Conservation (phyloP, 2,888 invertebrate genomes). For the Cenopis cana region DNA sequence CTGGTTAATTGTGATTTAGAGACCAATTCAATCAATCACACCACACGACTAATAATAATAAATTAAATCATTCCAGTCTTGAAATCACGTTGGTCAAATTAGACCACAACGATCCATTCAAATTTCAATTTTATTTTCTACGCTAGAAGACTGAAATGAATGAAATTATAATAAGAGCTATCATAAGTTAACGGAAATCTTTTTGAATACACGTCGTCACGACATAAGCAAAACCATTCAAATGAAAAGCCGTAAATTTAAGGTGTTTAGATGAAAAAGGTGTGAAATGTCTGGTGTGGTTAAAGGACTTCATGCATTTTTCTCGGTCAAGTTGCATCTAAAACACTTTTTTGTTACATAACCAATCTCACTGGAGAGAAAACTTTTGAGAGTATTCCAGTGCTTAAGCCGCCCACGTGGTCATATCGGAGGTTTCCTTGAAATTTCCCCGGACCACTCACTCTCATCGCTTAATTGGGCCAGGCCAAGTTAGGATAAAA, state of each 20-base stretch:
- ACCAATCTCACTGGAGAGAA: too few species aligned
- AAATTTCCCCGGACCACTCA: too few species aligned
- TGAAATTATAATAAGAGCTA: neutral
- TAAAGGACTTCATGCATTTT: neutral
- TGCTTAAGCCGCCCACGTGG: too few species aligned
- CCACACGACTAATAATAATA: slow-evolving; percentile 32
- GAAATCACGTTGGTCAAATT: neutral
- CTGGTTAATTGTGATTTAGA: slow-evolving; percentile 33
- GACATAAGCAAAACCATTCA: slow-evolving; percentile 28
- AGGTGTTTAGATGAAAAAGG: neutral
- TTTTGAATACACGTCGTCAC: slow-evolving; percentile 18
- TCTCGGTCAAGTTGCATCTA: slow-evolving; percentile 15
- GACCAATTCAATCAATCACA: slow-evolving; percentile 26
- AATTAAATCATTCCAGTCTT: slow-evolving; percentile 15
- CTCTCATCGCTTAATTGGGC: too few species aligned
- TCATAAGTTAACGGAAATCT: neutral
- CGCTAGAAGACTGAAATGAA: neutral
- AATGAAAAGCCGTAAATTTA: neutral
- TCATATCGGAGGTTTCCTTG: too few species aligned
- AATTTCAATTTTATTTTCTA: neutral
- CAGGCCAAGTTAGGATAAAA: too few species aligned
- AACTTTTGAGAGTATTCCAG: too few species aligned
- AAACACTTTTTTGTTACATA: too few species aligned
- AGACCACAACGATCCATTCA: neutral
- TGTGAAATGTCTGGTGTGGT: neutral